Evolutionary conservation across 2,797 vertebrate species (phyloP), one percentile per base, ranked within the genome.

Genomic region (Eupleurogrammus muticus): DNA sequence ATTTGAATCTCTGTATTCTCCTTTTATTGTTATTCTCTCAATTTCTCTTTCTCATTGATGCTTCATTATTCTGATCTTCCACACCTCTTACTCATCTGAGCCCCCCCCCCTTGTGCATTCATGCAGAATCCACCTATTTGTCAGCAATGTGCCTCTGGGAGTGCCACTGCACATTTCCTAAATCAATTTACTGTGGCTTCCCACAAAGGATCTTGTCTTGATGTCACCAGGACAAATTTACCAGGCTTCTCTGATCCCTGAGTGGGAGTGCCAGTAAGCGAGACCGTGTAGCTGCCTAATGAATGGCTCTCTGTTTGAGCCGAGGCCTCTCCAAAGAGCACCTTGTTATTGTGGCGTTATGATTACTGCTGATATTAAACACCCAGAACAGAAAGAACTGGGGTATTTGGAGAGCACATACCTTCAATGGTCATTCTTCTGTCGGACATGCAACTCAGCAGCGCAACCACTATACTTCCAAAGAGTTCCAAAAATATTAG

Each of bases 171-270:
- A 55, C 83, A 66, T 88, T 88, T 85, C 55, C 81, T 83, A 81
- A 87, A 91, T 91, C 76, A 75, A 80, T 92, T 90, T 91, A 75
- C 78, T 67, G 40, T 71, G 69, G 77, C 75, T 57, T 75, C 70
- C 81, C 76, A 86, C 83, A 83, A 86, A 92, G 83, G 79, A 89
- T 87, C 83, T 85, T 87, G 89, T 90, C 83, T 87, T 75, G 83
- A 80, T 90, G 87, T 90, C 89, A 89, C 69, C 55, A 67, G 85
- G 80, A 90, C 81, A 85, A 86, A 88, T 87, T 85, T 86, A 81
- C 81, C 77, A 65, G 84, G 79, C 74, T 81, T 75, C 77, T 82
- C 42, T 64, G 59, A 77, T 81, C 75, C 67, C 62, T 38, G 67
- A 71, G 75, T 75, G 75, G 21, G 79, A 79, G 68, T 66, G 46